Evolutionary conservation across 2,888 invertebrate species (phyloP), one percentile per base, ranked within the genome.

Genomic region (Sycophila texana): DNA sequence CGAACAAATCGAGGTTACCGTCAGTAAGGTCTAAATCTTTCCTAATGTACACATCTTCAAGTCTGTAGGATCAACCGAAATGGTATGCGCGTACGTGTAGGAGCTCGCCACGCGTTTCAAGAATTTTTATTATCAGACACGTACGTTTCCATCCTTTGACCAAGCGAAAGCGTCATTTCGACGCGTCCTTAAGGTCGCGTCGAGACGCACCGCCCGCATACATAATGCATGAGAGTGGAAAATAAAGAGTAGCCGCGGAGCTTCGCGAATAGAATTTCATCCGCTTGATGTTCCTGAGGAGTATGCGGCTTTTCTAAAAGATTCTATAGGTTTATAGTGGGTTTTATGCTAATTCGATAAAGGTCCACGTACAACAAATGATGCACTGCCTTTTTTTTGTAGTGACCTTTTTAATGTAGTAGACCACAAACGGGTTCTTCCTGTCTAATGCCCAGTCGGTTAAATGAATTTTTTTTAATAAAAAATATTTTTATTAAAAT

Each of bases 41-140:
- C 39, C 18, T 18, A 39, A n/a, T 18, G 22, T n/a, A 12, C 63
- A 47, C n/a, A 39, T 12, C 39, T n/a, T 39, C 39, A 7, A 47
- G 18, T 63, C 47, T 39, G 10, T 18, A 39, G 63, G 63, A 63
- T 63, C 63, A 63, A 12, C 18, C 18, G 47, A 63, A 63, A 63
- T 18, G 18, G 4, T 13, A 13, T 18, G 47, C 47, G 63, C 39
- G 63, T 39, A 39, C 63, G 63, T 47, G 30, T 30, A 7, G 0
- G 39, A 39, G 39, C 7, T 39, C 10, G 39, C 10, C 39, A 10
- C 39, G 10, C 7, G 39, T 39, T 10, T 39, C 10, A 7, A n/a
- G 39, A 10, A 71, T 71, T 77, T 70, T 66, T 77, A 77, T 77
- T 61, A 20, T 49, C 30, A 49, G 58, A 66, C 77, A 77, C 77